A percentile compares a stretch with the other conserved stretches of the same genome.
Evolutionary conservation across 2,797 vertebrate genomes (phyloP).

Genomic region (Muscicapa striata): DNA sequence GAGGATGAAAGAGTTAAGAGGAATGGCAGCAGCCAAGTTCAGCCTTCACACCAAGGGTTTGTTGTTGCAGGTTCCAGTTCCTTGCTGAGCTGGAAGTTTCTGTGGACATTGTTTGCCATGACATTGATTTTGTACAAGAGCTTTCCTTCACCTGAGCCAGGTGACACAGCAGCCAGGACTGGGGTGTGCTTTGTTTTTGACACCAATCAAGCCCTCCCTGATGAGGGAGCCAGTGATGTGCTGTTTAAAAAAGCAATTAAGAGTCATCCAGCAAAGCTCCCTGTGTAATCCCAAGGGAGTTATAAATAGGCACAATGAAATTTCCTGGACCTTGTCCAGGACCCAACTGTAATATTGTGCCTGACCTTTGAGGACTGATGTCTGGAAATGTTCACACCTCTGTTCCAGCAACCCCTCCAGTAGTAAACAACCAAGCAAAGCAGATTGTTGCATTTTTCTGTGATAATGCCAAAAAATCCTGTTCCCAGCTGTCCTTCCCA

Average conservation of each 20-base stretch:
- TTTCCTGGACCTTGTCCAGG: neutral
- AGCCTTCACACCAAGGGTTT: neutral
- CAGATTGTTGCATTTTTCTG: neutral
- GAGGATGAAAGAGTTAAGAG: neutral
- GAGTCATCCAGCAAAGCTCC: neutral
- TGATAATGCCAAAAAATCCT: neutral
- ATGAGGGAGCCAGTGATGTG: neutral
- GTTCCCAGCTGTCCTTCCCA: neutral
- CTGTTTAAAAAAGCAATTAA: neutral
- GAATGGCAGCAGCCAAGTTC: neutral
- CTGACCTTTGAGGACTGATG: slow-evolving; percentile 20
- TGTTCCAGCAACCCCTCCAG: neutral
- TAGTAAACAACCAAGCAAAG: neutral
- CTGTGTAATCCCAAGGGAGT: neutral
- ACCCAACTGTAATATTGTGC: neutral
- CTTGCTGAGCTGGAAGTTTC: neutral
- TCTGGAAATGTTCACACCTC: neutral
- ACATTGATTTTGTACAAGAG: neutral
- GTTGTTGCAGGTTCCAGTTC: neutral
- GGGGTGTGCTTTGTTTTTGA: neutral
- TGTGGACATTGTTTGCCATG: rapidly evolving
- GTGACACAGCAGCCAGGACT: neutral
- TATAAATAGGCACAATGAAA: slow-evolving; percentile 46
- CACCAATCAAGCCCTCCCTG: neutral
- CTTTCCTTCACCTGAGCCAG: neutral